Evolutionary conservation across 2,888 invertebrate genomes (phyloP).

Genomic region (Axea sp.): DNA sequence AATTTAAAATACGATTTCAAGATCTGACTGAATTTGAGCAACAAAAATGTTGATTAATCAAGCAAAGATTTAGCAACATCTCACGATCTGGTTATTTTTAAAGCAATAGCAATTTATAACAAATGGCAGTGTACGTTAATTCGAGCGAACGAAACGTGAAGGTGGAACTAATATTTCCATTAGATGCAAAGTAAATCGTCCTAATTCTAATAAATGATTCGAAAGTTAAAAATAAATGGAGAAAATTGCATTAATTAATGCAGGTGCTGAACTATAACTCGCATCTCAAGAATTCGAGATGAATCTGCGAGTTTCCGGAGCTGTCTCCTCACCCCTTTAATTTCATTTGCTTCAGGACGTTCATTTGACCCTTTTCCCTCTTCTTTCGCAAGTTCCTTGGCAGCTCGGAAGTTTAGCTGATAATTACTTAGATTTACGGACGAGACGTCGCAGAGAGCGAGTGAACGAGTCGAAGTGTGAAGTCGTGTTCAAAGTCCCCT

Average conservation of each 20-base stretch:
- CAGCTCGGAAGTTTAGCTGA: constrained; percentile 74
- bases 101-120: no score
- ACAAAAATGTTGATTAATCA: no score
- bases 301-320: constrained; percentile 38
- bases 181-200: constrained; percentile 43
- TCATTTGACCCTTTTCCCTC: constrained; percentile 62
- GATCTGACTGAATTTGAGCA: no score
- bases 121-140: no score
- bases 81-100: no score
- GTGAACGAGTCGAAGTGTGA: constrained; percentile 77
- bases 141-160: no score
- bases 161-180: no score
- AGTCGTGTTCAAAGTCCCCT: constrained; percentile 78
- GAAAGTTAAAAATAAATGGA: constrained; percentile 39
- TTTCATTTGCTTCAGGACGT: constrained; percentile 56
- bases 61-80: no score
- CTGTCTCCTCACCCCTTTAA: constrained; percentile 47
- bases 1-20: no score
- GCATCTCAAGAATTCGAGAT: constrained; percentile 51
- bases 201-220: constrained; percentile 39
- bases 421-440: constrained; percentile 78
- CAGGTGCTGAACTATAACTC: constrained; percentile 55
- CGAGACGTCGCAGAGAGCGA: constrained; percentile 64
- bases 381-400: constrained; percentile 59
- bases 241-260: constrained; percentile 58